phyloP scores from a whole-genome alignment of 2,888 invertebrate genomes.

The Gymnoscelis rufifasciata region DNA sequence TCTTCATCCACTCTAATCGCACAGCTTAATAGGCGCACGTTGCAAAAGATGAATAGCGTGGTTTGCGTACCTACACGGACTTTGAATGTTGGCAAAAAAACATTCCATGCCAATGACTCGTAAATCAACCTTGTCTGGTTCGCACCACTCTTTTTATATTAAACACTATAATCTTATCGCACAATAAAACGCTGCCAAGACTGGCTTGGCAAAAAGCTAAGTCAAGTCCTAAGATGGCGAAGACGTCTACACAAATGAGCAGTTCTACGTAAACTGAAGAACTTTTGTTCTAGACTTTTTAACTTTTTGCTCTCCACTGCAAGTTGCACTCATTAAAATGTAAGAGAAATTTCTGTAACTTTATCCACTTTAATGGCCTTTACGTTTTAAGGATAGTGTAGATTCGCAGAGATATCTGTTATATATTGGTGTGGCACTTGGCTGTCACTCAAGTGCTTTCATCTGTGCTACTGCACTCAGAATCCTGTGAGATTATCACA shows the following conservation, averaged over 20 bases:
- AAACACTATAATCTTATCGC: neutral
- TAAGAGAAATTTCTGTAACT: conserved; percentile 13
- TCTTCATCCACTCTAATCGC: conserved; percentile 28
- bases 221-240: conserved; percentile 14
- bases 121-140: conserved; percentile 16
- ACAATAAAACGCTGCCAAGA: conserved; percentile 7
- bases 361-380: conserved; percentile 8
- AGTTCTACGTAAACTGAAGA: conserved; percentile 12
- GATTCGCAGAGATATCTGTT: conserved; percentile 32
- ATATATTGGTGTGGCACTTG: conserved; percentile 36
- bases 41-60: conserved; percentile 23
- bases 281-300: conserved; percentile 16
- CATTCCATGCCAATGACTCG: conserved; percentile 20
- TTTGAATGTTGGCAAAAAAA: conserved; percentile 17
- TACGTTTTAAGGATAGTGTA: neutral
- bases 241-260: conserved; percentile 23
- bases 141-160: conserved; percentile 7
- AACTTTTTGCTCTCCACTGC: conserved; percentile 12
- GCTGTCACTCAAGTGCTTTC: conserved; percentile 34
- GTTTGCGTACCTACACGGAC: conserved; percentile 14
- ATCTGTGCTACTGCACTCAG: conserved; percentile 26
- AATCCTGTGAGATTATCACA: conserved; percentile 39
- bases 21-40: conserved; percentile 29
- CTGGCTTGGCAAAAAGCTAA: conserved; percentile 14
- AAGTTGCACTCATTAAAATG: conserved; percentile 22